Evolutionary conservation across 2,888 invertebrate genomes (phyloP).

Genomic region (Amiota communis): DNA sequence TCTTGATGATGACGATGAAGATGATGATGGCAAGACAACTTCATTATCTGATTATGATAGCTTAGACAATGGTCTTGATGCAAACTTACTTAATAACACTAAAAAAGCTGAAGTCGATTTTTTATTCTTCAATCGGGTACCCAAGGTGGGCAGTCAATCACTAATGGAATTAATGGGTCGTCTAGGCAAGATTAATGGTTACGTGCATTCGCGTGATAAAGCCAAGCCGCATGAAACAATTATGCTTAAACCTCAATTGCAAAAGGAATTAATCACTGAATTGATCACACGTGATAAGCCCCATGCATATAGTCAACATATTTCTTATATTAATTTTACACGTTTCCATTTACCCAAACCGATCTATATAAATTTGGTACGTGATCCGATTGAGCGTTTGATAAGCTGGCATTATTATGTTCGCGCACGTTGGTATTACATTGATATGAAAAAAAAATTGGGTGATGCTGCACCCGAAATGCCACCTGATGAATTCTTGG

Average conservation of each 20-base stretch:
- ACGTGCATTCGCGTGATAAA: conserved; percentile 78
- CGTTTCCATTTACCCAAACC: conserved; percentile 85
- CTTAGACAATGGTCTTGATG: conserved; percentile 46
- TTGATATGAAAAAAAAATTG: conserved; percentile 75
- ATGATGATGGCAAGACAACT: conserved; percentile 23
- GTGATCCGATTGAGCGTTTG: conserved; percentile 91
- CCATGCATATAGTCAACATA: conserved; percentile 88
- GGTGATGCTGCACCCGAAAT: conserved; percentile 73
- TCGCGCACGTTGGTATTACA: conserved; percentile 91
- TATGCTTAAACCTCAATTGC: conserved; percentile 82
- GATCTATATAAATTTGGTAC: conserved; percentile 90
- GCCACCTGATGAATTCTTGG: conserved; percentile 78
- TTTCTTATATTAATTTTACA: conserved; percentile 91
- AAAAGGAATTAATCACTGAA: conserved; percentile 81
- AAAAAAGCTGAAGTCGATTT: conserved; percentile 76
- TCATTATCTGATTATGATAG: conserved; percentile 35
- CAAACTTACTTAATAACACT: conserved; percentile 66
- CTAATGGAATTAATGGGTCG: conserved; percentile 87
- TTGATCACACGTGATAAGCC: conserved; percentile 81
- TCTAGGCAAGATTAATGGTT: conserved; percentile 74
- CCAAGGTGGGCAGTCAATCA: conserved; percentile 92
- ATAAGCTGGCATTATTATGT: conserved; percentile 95
- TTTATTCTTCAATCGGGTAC: conserved; percentile 90
- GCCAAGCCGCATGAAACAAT: conserved; percentile 90
- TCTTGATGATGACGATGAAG: conserved; percentile 29